A percentile compares a stretch with the other conserved stretches of the same genome.
These are phyloP conservation scores for Drosophila nigrodunni DNA, from an alignment of 1,140 invertebrate genomes.

Conservation along the genomic window DNA sequence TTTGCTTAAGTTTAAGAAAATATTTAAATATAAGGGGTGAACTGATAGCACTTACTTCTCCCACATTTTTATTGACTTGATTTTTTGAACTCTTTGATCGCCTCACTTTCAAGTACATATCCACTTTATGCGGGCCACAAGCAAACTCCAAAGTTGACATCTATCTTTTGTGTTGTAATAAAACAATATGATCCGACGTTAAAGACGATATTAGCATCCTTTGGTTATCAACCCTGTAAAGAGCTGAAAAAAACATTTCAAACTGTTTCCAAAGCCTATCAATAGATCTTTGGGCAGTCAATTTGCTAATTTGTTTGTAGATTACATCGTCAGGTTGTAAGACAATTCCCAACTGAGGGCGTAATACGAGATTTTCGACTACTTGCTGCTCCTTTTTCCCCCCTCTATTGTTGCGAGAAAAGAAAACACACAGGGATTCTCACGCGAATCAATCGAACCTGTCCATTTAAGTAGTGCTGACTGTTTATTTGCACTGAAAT, in stretches of 20 bases:
- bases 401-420: conserved; percentile 57
- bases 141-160: background rate
- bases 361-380: conserved; percentile 61
- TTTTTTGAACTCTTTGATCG: background rate
- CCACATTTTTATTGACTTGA: background rate
- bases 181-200: background rate
- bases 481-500: conserved; percentile 77
- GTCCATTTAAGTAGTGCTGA: conserved; percentile 53
- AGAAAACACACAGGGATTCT: conserved; percentile 73
- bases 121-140: background rate
- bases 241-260: conserved; percentile 15
- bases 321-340: conserved; percentile 55
- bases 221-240: conserved; percentile 1
- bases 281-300: conserved; percentile 40
- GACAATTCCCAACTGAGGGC: conserved; percentile 68
- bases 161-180: background rate
- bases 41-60: background rate
- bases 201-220: conserved; percentile 11
- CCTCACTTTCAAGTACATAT: background rate
- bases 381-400: conserved; percentile 19
- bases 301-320: conserved; percentile 47
- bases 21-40: background rate
- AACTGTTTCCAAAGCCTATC: conserved; percentile 56
- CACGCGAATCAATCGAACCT: conserved; percentile 72
- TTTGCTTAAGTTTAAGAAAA: too few relatives aligned